Conservation (phyloP, 2,888 invertebrate genomes). For the Yponomeuta sedellus region DNA sequence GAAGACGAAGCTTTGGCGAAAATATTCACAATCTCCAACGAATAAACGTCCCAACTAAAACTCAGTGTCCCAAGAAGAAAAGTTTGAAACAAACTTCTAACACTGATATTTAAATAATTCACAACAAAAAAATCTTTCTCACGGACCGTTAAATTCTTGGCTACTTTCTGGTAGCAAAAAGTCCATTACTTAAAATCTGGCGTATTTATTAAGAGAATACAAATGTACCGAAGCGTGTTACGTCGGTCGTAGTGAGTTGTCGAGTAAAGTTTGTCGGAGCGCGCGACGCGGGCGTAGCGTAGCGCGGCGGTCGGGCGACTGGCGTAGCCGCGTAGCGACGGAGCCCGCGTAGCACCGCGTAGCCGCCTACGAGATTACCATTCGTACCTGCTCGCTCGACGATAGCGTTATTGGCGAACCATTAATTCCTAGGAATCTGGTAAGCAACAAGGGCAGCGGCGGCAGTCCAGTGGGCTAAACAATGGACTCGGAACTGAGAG, state of each 20-base stretch:
- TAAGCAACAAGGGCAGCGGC: too few species aligned
- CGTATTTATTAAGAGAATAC: neutral
- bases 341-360: neutral
- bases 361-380: neutral
- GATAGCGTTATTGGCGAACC: neutral
- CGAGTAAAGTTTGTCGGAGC: constrained; percentile 1
- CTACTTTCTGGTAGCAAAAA: neutral
- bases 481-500: too few species aligned
- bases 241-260: neutral
- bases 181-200: neutral
- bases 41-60: neutral
- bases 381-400: neutral
- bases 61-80: neutral
- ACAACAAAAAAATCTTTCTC: neutral
- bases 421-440: neutral
- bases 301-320: neutral
- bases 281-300: neutral
- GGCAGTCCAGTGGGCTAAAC: too few species aligned
- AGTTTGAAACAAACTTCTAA: neutral
- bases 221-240: neutral
- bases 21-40: too few species aligned
- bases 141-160: neutral
- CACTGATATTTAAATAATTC: neutral
- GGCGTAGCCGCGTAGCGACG: neutral
- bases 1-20: too few species aligned